A percentile compares a stretch with the other conserved stretches of the same genome.
Evolutionary conservation across 2,113 vertebrate genomes (phyloP).

Genomic region (Catagonus wagneri): DNA sequence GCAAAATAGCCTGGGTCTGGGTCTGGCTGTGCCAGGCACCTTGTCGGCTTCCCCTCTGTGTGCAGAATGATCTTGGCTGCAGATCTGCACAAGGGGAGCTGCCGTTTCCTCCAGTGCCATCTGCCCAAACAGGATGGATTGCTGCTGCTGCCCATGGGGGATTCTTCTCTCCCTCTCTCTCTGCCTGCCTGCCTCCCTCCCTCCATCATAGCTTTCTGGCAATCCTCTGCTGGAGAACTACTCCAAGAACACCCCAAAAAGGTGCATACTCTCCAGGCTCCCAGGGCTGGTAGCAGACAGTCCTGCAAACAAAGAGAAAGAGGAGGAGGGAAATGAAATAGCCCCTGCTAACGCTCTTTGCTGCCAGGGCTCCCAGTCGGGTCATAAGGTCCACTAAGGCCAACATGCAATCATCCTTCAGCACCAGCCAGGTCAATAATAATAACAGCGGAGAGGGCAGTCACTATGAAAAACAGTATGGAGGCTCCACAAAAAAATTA

Average conservation of each 20-base stretch:
- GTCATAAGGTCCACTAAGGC: neutral
- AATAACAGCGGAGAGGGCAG: neutral
- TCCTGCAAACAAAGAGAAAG: neutral
- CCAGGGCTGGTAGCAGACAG: neutral
- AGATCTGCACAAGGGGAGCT: neutral
- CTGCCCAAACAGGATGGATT: conserved; percentile 50
- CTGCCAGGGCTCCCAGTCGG: neutral
- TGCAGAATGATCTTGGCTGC: conserved; percentile 42
- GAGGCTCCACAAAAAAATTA: neutral
- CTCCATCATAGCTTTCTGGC: neutral
- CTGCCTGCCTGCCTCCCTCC: neutral
- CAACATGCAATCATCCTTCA: neutral
- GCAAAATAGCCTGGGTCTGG: neutral
- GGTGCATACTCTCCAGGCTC: neutral
- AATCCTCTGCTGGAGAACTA: neutral
- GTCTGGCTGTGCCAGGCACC: neutral
- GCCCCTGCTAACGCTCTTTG: neutral
- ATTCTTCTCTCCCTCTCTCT: neutral
- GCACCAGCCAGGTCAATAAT: neutral
- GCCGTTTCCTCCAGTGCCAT: conserved; percentile 55
- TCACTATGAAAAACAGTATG: neutral
- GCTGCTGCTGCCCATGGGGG: neutral
- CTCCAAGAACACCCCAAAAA: neutral
- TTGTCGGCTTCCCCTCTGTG: neutral
- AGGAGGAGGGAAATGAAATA: neutral